These are phyloP conservation scores for Gryon sp. DNA, from an alignment of 1,140 invertebrate genomes.

Conservation along the genomic window DNA sequence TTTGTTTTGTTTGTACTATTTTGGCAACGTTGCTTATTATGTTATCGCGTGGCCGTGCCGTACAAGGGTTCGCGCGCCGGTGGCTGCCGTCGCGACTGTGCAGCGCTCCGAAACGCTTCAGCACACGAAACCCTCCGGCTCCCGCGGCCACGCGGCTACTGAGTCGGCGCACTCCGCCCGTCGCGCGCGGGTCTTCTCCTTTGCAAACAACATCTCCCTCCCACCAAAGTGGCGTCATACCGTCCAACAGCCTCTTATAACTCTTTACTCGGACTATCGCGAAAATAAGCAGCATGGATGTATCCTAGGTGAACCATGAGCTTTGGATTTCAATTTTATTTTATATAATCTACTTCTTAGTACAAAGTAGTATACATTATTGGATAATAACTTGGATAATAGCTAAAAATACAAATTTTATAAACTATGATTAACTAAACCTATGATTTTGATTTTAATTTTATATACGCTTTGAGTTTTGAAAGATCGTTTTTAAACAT, in stretches of 20 bases:
- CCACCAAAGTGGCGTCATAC: conserved; percentile 43
- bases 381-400: too few relatives aligned
- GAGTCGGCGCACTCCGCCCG: conserved; percentile 75
- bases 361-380: too few relatives aligned
- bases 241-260: conserved; percentile 44
- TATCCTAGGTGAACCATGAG: background rate
- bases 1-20: conserved; percentile 16
- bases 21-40: conserved; percentile 3
- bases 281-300: conserved; percentile 28
- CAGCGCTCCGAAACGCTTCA: conserved; percentile 71
- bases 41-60: conserved; percentile 66
- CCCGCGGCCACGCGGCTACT: conserved; percentile 76
- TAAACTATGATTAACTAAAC: too few relatives aligned
- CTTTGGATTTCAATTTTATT: too few relatives aligned
- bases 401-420: too few relatives aligned
- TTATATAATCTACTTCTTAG: too few relatives aligned
- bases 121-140: conserved; percentile 75
- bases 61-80: conserved; percentile 76
- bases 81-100: conserved; percentile 79
- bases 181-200: conserved; percentile 49
- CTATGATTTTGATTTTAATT: too few relatives aligned
- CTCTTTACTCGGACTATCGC: conserved; percentile 33
- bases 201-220: conserved; percentile 63
- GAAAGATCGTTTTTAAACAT: too few relatives aligned
- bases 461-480: too few relatives aligned